Conservation (phyloP, 1,140 invertebrate species). For the Drosophila varians region DNA sequence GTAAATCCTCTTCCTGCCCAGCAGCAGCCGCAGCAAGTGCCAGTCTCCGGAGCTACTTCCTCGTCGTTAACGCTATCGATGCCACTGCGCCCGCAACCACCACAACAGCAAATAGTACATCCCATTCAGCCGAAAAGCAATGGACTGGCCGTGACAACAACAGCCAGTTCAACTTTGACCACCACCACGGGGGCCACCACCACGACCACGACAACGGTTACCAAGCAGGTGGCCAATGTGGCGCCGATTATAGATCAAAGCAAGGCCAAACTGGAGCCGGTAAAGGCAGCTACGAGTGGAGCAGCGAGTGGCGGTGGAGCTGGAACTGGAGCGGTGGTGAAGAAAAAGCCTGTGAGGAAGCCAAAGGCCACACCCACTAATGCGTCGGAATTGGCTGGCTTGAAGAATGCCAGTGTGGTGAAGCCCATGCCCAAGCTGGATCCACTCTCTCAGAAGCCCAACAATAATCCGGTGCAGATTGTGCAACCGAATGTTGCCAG, state of each 20-base stretch:
- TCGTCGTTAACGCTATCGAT: conserved; percentile 45
- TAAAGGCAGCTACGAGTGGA: conserved; percentile 38
- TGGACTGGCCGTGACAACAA: conserved; percentile 59
- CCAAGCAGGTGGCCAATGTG: conserved; percentile 82
- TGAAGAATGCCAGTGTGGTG: conserved; percentile 77
- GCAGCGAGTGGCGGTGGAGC: conserved; percentile 7
- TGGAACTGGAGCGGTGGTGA: conserved; percentile 59
- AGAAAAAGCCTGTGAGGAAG: conserved; percentile 78
- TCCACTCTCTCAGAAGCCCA: conserved; percentile 77
- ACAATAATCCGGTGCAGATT: conserved; percentile 80
- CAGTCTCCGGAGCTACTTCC: conserved; percentile 1
- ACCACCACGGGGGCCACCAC: conserved; percentile 60
- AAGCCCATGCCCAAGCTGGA: conserved; percentile 79
- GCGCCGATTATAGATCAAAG: conserved; percentile 82
- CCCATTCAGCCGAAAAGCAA: conserved; percentile 73
- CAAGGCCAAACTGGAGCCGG: conserved; percentile 72
- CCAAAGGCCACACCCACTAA: conserved; percentile 72
- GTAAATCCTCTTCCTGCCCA: conserved; percentile 64
- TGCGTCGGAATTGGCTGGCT: conserved; percentile 55
- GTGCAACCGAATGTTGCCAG: conserved; percentile 81
- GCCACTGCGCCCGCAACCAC: conserved; percentile 56
- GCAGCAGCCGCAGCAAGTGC: conserved; percentile 12
- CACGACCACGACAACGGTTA: conserved; percentile 63
- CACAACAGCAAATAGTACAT: conserved; percentile 79
- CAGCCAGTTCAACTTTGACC: conserved; percentile 50